Percentiles rank a stretch among this genome's conserved stretches.
Evolutionary conservation across 2,797 vertebrate species (phyloP).

Genomic region (Hoplostethus atlanticus): DNA sequence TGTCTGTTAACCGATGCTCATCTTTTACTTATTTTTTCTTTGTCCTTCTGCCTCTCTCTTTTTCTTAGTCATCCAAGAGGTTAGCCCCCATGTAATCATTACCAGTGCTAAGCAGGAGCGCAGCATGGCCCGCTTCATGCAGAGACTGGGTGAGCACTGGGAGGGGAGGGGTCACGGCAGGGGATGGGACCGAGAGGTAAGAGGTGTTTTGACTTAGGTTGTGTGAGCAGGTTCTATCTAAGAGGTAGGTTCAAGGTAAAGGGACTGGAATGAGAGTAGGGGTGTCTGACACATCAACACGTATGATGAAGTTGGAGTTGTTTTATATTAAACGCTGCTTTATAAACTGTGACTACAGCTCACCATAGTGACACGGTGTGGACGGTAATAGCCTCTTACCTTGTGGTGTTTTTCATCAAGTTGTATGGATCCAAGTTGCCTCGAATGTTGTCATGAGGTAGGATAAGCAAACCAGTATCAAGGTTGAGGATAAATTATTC

Average conservation of each 20-base stretch:
- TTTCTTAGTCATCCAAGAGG: constrained; percentile 87
- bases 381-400: neutral
- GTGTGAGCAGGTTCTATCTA: no score
- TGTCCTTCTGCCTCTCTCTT: neutral
- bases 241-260: constrained; percentile 59
- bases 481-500: neutral
- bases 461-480: neutral
- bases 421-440: neutral
- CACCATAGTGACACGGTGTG: neutral
- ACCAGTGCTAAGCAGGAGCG: constrained; percentile 95
- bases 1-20: neutral
- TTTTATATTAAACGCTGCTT: neutral
- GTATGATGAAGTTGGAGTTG: constrained; percentile 35
- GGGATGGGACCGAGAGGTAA: neutral
- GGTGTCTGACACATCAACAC: constrained; percentile 30
- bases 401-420: neutral
- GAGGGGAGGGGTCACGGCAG: constrained; percentile 2
- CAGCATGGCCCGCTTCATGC: constrained; percentile 87
- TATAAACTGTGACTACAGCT: neutral
- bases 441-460: neutral
- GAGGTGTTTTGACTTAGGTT: constrained; percentile 25
- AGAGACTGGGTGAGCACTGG: constrained; percentile 83
- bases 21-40: neutral
- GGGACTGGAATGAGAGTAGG: constrained; percentile 49
- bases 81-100: constrained; percentile 89